These are phyloP conservation scores for Pseudochirops corinnae DNA, from an alignment of 2,797 vertebrate species.

Conservation along the genomic window DNA sequence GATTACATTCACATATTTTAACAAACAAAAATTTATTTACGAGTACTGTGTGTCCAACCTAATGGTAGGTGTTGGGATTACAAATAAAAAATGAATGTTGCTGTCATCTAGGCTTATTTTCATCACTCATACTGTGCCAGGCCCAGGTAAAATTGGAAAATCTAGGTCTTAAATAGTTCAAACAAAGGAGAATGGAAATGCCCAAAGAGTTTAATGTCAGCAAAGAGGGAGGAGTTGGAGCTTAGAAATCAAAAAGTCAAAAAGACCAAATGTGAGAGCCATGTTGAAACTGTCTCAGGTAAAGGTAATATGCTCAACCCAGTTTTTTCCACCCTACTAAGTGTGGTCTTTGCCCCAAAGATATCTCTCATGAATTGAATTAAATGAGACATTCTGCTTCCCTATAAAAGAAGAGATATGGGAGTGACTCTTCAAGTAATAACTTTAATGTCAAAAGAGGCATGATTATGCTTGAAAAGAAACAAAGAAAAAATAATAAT, in stretches of 20 bases:
- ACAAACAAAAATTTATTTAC: neutral
- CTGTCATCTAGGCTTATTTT: neutral
- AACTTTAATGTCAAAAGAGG: slow-evolving; percentile 20
- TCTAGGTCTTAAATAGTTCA: neutral
- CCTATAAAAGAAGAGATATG: neutral
- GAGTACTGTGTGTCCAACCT: neutral
- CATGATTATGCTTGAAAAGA: neutral
- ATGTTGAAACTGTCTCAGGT: neutral
- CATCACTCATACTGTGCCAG: neutral
- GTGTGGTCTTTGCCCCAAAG: neutral
- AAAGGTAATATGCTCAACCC: neutral
- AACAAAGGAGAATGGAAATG: neutral
- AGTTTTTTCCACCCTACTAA: neutral
- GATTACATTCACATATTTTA: neutral
- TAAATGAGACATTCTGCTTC: neutral
- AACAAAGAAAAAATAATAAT: neutral
- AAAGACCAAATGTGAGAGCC: neutral
- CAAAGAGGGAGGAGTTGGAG: neutral
- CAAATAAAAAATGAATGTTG: neutral
- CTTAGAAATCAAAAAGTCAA: neutral
- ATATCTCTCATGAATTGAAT: neutral
- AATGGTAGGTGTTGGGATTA: neutral
- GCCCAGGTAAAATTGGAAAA: neutral
- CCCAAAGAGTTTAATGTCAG: neutral
- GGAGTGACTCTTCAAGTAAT: slow-evolving; percentile 20